These are phyloP conservation scores for Dysdera silvatica DNA, from an alignment of 1,140 invertebrate species.

Conservation along the genomic window DNA sequence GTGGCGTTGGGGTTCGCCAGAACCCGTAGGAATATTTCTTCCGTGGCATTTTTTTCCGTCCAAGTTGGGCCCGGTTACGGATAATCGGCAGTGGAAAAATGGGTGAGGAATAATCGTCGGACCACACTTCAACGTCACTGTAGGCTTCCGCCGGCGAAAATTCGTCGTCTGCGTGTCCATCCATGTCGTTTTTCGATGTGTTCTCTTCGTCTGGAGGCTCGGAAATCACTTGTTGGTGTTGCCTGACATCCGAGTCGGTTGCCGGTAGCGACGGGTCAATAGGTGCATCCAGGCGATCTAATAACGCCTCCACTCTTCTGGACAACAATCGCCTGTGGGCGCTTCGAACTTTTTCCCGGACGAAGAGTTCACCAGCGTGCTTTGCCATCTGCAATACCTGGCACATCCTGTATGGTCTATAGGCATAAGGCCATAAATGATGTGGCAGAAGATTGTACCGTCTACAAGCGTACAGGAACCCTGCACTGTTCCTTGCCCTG, in stretches of 20 bases:
- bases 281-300: neutral
- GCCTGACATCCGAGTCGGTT: too few relatives aligned
- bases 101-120: constrained; percentile 9
- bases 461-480: constrained; percentile 12
- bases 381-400: constrained; percentile 25
- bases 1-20: constrained; percentile 16
- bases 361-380: constrained; percentile 19
- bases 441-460: constrained; percentile 22
- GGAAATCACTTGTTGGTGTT: too few relatives aligned
- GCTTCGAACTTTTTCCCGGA: constrained; percentile 20
- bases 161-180: neutral
- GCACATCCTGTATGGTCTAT: constrained; percentile 13
- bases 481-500: neutral
- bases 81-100: constrained; percentile 21
- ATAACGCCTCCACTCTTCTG: constrained; percentile 14
- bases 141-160: neutral
- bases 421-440: neutral
- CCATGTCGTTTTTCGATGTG: neutral
- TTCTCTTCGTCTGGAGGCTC: neutral
- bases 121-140: constrained; percentile 16
- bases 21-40: constrained; percentile 8
- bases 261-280: too few relatives aligned
- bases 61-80: constrained; percentile 8
- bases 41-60: constrained; percentile 3
- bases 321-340: constrained; percentile 17